Evolutionary conservation across 2,797 vertebrate species (phyloP), one percentile per base, ranked within the genome.

Genomic region (Leptoclinus maculatus): DNA sequence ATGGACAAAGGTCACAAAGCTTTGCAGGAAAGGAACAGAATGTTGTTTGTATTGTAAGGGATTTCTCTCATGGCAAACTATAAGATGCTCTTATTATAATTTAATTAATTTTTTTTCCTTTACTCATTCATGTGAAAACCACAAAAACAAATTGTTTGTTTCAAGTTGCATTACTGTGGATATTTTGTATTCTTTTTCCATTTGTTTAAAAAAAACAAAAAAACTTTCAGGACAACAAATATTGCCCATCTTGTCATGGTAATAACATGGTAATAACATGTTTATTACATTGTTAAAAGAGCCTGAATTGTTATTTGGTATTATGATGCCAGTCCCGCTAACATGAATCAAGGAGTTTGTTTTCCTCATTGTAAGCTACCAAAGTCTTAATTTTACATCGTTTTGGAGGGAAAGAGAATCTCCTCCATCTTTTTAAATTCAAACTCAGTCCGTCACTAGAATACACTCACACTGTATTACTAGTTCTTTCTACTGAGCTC

Each of bases 1-100:
- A 86, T 78, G 79, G 83, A 84, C 69, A 77, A 83, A 82, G 71
- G 79, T 88, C 36, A 36, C 13, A 64, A 83, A 59, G 74, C 78
- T 85, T 68, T 85, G 69, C 68, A 82, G 80, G 82, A 57, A 88
- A 74, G 62, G 60, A 86, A 87, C 68, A 63, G 87, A 90, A 86
- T 83, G 69, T 85, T 75, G 71, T 87, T 87, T 88, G 66, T 74
- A 21, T 66, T 74, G 72, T 76, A 57, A 56, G 43, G 63, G 77
- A 76, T 78, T 59, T 85, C 16, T 86, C 73, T 87, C 59, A 66
- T 79, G 79, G 83, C 78, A 70, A 84, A 85, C 17, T 76, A 32
- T 71, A 70, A 81, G 82, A 71, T 87, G 86, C 78, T 86, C 76
- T 87, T 89, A 60, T 80, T 84, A 58, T 36, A 25, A n/a, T 53